Evolutionary conservation across 2,888 invertebrate genomes (phyloP), one percentile per base, ranked within the genome.

Genomic region (Drosophila prolongata): DNA sequence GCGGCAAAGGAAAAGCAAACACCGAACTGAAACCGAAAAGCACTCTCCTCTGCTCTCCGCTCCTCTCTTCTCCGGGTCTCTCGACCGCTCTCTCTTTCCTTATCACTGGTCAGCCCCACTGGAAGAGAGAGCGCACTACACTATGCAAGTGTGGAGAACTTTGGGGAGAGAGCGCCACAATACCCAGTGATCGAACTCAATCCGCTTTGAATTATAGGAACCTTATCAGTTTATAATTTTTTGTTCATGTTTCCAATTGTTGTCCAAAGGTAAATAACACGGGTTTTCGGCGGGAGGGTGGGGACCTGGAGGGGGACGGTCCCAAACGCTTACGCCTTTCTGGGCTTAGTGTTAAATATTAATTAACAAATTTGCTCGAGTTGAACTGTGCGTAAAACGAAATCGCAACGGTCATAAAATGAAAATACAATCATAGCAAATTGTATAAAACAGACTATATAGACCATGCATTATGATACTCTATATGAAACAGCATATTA

Each of bases 161-260:
- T 13, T 35, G 49, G 35, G 30, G 11, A n/a, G 47, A 19, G 52
- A 10, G 49, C n/a, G 65, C 50, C 24, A 24, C 24, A 24, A 24
- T 49, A 47, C 46, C 46, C 14, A 47, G 50, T 43, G 47, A 66
- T 66, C 44, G 57, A 54, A 64, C 46, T 62, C 62, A 78, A 81
- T 81, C 73, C 58, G 53, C 68, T 54, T 59, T 56, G 68, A 75
- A 75, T 79, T 77, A 69, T 62, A 60, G 55, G 53, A 67, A 67
- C 66, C 76, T 87, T 81, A 81, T 83, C 87, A 80, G 42, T 40
- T 67, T 62, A 61, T 69, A 68, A 67, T 42, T 43, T 67, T 67
- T 66, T 19, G 46, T 34, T 47, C 40, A 43, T 38, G 65, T 55
- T 70, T 72, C 65, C 43, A 83, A 83, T 78, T 69, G 75, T 67